Evolutionary conservation across 2,888 invertebrate species (phyloP).

Genomic region (Cerastoderma edule): DNA sequence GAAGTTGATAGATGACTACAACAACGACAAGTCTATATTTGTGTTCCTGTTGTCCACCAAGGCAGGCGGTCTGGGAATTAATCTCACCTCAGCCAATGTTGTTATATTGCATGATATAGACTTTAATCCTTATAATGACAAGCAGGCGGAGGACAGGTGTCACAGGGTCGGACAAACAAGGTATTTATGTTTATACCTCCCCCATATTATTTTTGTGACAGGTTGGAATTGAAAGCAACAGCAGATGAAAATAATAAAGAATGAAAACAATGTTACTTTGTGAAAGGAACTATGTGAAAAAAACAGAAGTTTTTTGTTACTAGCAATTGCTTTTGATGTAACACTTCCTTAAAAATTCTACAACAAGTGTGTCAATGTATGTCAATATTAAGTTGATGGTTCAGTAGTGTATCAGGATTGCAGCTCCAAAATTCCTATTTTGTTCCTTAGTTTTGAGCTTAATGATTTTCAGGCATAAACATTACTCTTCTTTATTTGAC

Average conservation of each 20-base stretch:
- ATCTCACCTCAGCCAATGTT: slow-evolving; percentile 91
- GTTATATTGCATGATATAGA: slow-evolving; percentile 99
- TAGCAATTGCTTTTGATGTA: neutral
- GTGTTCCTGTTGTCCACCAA: slow-evolving; percentile 95
- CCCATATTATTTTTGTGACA: too few relatives aligned
- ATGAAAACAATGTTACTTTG: neutral
- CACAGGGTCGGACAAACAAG: slow-evolving; percentile 88
- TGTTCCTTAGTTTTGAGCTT: too few relatives aligned
- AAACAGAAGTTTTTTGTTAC: neutral
- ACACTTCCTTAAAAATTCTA: too few relatives aligned
- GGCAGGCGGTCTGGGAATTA: slow-evolving; percentile 90
- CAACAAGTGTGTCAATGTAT: too few relatives aligned
- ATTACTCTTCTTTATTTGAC: too few relatives aligned
- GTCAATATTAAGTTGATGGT: too few relatives aligned
- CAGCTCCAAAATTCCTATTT: too few relatives aligned
- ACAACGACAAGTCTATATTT: slow-evolving; percentile 91
- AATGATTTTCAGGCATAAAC: too few relatives aligned
- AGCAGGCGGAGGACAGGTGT: slow-evolving; percentile 95
- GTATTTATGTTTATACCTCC: slow-evolving; percentile 80
- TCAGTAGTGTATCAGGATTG: too few relatives aligned
- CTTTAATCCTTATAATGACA: slow-evolving; percentile 99
- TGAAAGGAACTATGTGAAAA: slow-evolving; percentile 1
- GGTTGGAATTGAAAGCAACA: too few relatives aligned
- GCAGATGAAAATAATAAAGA: too few relatives aligned
- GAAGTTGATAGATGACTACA: slow-evolving; percentile 95